Evolutionary conservation across 1,140 invertebrate species (phyloP).

Genomic region (Apis florea): DNA sequence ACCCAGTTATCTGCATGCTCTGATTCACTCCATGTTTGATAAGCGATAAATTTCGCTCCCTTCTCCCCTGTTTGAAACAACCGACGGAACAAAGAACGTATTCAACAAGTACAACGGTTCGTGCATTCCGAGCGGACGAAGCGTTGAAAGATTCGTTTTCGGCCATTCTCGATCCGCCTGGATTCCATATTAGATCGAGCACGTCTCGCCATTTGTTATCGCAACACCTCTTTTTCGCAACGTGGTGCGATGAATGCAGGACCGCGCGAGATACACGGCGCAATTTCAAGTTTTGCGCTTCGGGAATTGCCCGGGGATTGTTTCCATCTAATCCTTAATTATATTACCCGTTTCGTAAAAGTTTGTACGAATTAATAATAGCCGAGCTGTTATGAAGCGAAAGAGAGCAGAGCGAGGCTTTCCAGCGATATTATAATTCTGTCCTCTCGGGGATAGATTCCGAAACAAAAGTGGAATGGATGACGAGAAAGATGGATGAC

Average conservation of each 20-base stretch:
- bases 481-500: neutral
- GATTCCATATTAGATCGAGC: too few species aligned
- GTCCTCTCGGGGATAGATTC: neutral
- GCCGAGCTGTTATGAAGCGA: neutral
- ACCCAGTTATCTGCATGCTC: neutral
- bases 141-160: neutral
- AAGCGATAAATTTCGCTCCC: conserved; percentile 14
- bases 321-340: neutral
- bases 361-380: conserved; percentile 36
- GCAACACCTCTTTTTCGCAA: neutral
- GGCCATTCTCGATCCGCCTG: neutral
- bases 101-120: neutral
- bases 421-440: conserved; percentile 9
- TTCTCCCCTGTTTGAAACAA: neutral
- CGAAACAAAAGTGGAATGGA: neutral
- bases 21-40: conserved; percentile 24
- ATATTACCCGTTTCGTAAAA: conserved; percentile 15
- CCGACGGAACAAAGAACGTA: neutral
- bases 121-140: neutral
- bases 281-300: conserved; percentile 20
- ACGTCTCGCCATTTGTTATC: neutral
- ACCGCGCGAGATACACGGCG: neutral
- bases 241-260: too few species aligned
- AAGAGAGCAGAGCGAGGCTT: too few species aligned
- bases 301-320: conserved; percentile 3